Evolutionary conservation across 1,140 invertebrate species (phyloP).

Genomic region (Drosophila pandora): DNA sequence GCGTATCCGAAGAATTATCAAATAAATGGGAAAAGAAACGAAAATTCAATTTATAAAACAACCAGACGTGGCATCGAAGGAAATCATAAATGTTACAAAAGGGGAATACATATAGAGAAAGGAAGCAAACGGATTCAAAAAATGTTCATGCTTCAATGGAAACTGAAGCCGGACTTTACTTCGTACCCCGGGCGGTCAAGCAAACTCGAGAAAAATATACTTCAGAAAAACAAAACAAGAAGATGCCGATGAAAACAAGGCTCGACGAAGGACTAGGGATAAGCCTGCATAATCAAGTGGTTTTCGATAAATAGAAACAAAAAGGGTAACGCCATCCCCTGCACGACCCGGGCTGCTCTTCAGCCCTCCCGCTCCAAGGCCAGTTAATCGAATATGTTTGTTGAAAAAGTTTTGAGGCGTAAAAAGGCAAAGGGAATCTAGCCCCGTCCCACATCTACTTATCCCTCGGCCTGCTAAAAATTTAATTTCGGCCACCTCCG

Average conservation of each 20-base stretch:
- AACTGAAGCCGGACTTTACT: conserved; percentile 47
- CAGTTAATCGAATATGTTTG: conserved; percentile 82
- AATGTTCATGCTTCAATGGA: conserved; percentile 66
- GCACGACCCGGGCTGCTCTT: too few relatives aligned
- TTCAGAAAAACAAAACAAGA: conserved; percentile 41
- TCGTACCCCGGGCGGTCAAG: conserved; percentile 19
- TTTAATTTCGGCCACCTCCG: conserved; percentile 60
- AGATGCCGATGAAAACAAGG: conserved; percentile 35
- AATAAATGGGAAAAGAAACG: conserved; percentile 5
- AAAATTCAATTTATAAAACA: conserved; percentile 75
- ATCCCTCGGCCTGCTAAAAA: conserved; percentile 48
- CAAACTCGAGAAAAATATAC: conserved; percentile 26
- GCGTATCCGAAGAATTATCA: conserved; percentile 20
- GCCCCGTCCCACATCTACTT: conserved; percentile 21
- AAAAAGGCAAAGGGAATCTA: conserved; percentile 60
- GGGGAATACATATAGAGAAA: conserved; percentile 24
- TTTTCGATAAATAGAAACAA: conserved; percentile 80
- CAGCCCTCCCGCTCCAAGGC: conserved; percentile 16
- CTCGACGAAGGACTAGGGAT: conserved; percentile 53
- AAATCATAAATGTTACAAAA: conserved; percentile 74
- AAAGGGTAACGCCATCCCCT: conserved; percentile 21
- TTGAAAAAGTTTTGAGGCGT: conserved; percentile 79
- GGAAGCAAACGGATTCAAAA: conserved; percentile 69
- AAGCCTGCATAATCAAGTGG: conserved; percentile 83
- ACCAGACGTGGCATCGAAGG: conserved; percentile 34